Evolutionary conservation across 1,140 invertebrate genomes (phyloP).

Genomic region (Eumeta japonica): DNA sequence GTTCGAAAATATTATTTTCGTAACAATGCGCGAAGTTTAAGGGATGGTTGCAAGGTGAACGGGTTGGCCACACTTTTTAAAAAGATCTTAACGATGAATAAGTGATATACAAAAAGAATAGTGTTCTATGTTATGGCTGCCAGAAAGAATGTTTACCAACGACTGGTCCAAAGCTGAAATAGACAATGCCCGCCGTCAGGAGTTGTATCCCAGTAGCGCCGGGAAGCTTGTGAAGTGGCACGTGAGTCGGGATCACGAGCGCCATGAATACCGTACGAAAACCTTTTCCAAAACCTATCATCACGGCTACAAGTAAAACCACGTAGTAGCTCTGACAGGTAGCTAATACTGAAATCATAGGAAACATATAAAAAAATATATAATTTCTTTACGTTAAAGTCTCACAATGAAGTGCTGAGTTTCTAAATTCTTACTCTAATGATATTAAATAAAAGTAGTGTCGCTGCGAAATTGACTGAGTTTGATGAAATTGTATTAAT

Average conservation of each 20-base stretch:
- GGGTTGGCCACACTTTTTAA: constrained; percentile 10
- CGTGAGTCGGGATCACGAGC: constrained; percentile 64
- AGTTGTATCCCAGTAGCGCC: constrained; percentile 65
- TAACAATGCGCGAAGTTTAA: no score
- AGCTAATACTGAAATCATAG: constrained; percentile 45
- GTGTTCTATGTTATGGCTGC: no score
- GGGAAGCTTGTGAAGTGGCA: constrained; percentile 62
- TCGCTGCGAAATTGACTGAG: background rate
- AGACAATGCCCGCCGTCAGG: constrained; percentile 60
- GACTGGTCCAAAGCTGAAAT: constrained; percentile 58
- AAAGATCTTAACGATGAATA: constrained; percentile 10
- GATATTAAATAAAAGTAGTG: background rate
- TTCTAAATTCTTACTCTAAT: constrained; percentile 1
- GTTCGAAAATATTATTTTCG: no score
- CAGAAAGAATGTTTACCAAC: constrained; percentile 54
- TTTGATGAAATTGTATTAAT: background rate
- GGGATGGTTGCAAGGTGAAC: constrained; percentile 7
- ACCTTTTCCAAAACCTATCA: constrained; percentile 65
- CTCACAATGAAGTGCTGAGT: background rate
- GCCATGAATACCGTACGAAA: constrained; percentile 67
- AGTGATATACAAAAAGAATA: background rate
- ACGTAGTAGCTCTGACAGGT: constrained; percentile 45
- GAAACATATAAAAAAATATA: constrained; percentile 1
- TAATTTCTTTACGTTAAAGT: no score
- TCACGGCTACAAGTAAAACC: constrained; percentile 54